Base-by-base conservation (phyloP, 2,797 vertebrate genomes). In the Arctocebus calabarensis region DNA sequence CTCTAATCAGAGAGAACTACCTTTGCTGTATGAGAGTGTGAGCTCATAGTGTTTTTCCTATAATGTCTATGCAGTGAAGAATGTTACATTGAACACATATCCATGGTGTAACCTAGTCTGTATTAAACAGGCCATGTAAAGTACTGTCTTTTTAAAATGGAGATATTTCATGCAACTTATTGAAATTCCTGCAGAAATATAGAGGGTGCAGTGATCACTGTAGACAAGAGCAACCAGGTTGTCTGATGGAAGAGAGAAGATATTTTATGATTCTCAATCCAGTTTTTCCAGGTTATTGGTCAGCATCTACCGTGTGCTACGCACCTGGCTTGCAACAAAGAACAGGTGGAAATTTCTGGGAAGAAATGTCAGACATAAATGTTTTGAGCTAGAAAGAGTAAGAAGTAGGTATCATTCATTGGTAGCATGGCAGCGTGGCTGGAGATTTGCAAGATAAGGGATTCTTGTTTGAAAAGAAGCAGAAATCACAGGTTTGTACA, bases 81-180 rank as follows among this genome's bases (percentile, higher is more conserved):
- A n/a, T 27, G 70, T 52, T 91, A 25, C 45, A 43, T 61, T 93
- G 91, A 93, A 40, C 29, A 93, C 13, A 82, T 64, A 52, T 8
- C 61, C n/a, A 23, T 75, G 40, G 40, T 48, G 19, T 34, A 59
- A n/a, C n/a, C 66, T 87, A 52, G 4, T 68, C 45, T 71, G 68
- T 9, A 52, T 40, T 79, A 79, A 62, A 22, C 55, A 73, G 71
- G 12, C 27, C 34, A 37, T 75, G 16, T 68, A 66, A 86, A 77
- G 34, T 45, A 43, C 2, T 62, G 14, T 37, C 37, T 94, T 87
- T 81, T 64, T 55, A 34, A 64, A 75, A 55, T 84, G 23, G 19
- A 75, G 22, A 45, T 78, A 82, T 23, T 82, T 70, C 13, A n/a
- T n/a, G 43, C 37, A 57, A 74, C 48, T 90, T 78, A 32, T 32